Conservation (phyloP, 2,888 invertebrate genomes). For the Oxycera nigricornis region DNA sequence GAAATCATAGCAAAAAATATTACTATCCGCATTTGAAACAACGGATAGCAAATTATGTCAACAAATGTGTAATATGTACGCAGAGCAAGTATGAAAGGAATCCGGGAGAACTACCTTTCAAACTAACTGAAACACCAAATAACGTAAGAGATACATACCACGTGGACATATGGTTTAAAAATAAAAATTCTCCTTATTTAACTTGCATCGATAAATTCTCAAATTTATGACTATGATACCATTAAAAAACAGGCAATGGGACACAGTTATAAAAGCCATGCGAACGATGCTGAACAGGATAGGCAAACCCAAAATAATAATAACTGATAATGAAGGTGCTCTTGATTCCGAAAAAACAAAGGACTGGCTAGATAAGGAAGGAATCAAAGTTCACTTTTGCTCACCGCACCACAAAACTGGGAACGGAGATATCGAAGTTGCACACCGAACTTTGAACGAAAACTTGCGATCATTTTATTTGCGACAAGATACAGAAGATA, state of each 20-base stretch:
- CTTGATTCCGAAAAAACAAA: conserved; percentile 5
- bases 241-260: conserved; percentile 31
- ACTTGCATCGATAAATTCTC: conserved; percentile 25
- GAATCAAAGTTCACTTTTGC: conserved; percentile 26
- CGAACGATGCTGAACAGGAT: conserved; percentile 4
- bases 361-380: conserved; percentile 14
- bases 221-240: conserved; percentile 25
- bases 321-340: conserved; percentile 23
- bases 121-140: conserved; percentile 24
- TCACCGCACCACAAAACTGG: conserved; percentile 32
- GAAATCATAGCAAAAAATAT: conserved; percentile 10
- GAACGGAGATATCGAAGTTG: conserved; percentile 23
- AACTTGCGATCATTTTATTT: conserved; percentile 14
- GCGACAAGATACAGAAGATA: conserved; percentile 15
- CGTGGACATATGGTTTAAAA: conserved; percentile 20
- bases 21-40: conserved; percentile 14
- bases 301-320: conserved; percentile 31
- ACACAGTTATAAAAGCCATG: conserved; percentile 24
- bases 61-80: conserved; percentile 16
- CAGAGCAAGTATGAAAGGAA: conserved; percentile 30
- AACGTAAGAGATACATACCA: conserved; percentile 14
- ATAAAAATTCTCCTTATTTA: conserved; percentile 13
- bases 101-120: conserved; percentile 19
- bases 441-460: conserved; percentile 22
- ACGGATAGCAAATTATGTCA: conserved; percentile 7